These are phyloP conservation scores for Hesperophylax magnus DNA, from an alignment of 1,140 invertebrate genomes.

Conservation along the genomic window DNA sequence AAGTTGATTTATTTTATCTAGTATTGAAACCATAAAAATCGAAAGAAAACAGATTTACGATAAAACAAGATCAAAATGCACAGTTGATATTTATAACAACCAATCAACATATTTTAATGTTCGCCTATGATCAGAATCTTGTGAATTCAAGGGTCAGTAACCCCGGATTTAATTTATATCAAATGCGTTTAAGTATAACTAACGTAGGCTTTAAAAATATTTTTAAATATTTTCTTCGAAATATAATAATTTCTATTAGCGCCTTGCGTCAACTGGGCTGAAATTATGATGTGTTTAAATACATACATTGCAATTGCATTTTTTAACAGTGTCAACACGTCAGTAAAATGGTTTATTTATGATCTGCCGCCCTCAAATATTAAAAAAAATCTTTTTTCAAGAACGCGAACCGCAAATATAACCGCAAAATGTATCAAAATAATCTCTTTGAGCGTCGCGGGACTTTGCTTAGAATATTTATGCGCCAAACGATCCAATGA, in stretches of 20 bases:
- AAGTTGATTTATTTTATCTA: no score
- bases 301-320: background rate
- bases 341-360: slow-evolving; percentile 3
- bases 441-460: background rate
- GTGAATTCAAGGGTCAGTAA: background rate
- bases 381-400: background rate
- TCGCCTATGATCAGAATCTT: background rate
- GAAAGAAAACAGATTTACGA: no score
- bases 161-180: background rate
- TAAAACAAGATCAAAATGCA: no score
- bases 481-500: background rate
- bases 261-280: no score
- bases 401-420: background rate
- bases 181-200: background rate
- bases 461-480: background rate
- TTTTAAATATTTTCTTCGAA: background rate
- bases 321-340: background rate
- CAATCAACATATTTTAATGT: no score
- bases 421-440: slow-evolving; percentile 5
- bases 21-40: no score
- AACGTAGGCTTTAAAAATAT: background rate
- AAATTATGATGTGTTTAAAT: background rate
- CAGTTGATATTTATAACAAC: no score
- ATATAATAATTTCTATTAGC: no score
- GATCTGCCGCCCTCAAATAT: background rate